Percentiles rank a stretch among this genome's conserved stretches.
Evolutionary conservation across 2,797 vertebrate genomes (phyloP).

Genomic region (Cephalopachus bancanus): DNA sequence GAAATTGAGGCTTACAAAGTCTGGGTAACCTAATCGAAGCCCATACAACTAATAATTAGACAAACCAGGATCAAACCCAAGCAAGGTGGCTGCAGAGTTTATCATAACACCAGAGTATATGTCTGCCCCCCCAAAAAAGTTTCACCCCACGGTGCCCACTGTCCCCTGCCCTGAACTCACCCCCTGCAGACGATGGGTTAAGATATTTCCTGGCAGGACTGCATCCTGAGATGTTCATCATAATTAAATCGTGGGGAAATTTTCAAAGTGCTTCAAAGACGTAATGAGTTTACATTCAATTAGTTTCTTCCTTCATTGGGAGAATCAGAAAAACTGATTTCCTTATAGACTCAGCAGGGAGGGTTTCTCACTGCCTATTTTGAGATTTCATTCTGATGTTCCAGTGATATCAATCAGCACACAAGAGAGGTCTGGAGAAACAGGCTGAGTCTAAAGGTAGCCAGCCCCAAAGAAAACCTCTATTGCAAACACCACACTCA

Average conservation of each 20-base stretch:
- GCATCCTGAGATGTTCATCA: slow-evolving; percentile 74
- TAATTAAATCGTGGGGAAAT: slow-evolving; percentile 77
- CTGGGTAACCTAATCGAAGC: neutral
- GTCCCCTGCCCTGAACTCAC: slow-evolving; percentile 31
- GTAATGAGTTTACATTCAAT: slow-evolving; percentile 79
- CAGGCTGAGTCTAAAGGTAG: neutral
- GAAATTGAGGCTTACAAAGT: neutral
- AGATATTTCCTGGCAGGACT: slow-evolving; percentile 73
- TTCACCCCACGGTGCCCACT: fast-evolving
- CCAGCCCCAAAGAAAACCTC: neutral
- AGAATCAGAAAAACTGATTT: slow-evolving; percentile 56
- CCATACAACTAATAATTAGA: neutral
- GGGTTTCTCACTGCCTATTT: slow-evolving; percentile 28
- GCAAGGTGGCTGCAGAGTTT: neutral
- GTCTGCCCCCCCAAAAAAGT: neutral
- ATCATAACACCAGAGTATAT: neutral
- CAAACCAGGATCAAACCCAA: neutral
- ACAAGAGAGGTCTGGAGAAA: neutral
- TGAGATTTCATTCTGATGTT: neutral
- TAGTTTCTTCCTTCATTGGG: slow-evolving; percentile 73
- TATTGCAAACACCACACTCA: fast-evolving
- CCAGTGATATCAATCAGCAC: neutral
- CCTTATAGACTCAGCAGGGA: neutral
- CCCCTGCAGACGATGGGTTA: neutral
- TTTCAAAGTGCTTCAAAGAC: slow-evolving; percentile 74